These are phyloP conservation scores for Lucilia sericata DNA, from an alignment of 1,140 invertebrate genomes.

Conservation along the genomic window DNA sequence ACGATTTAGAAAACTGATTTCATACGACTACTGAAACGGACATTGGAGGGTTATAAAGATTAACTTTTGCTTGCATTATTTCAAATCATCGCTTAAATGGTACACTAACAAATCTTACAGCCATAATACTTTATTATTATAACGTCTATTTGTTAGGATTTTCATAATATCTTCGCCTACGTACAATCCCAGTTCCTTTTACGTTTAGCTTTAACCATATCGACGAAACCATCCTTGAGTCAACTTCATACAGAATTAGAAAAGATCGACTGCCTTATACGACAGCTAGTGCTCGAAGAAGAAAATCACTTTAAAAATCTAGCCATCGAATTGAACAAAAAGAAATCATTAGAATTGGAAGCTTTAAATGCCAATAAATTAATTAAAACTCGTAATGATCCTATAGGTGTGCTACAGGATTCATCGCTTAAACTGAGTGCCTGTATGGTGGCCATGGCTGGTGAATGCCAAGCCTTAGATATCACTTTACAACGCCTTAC, in stretches of 20 bases:
- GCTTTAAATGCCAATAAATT: constrained; percentile 55
- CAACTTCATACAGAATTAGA: constrained; percentile 57
- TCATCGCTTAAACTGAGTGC: constrained; percentile 64
- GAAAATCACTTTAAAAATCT: constrained; percentile 64
- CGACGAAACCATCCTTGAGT: constrained; percentile 61
- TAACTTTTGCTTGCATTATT: too few relatives aligned
- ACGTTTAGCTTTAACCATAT: constrained; percentile 61
- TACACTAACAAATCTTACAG: too few relatives aligned
- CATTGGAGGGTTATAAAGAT: too few relatives aligned
- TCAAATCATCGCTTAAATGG: too few relatives aligned
- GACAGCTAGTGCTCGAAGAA: constrained; percentile 63
- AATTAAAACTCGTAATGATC: constrained; percentile 56
- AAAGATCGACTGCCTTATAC: constrained; percentile 60
- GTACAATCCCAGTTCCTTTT: constrained; percentile 65
- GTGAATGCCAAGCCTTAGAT: constrained; percentile 63
- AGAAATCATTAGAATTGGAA: constrained; percentile 58
- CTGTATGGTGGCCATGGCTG: constrained; percentile 65
- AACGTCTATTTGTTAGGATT: constrained; percentile 54
- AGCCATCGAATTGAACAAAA: constrained; percentile 58
- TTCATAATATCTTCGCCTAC: constrained; percentile 67
- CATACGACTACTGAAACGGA: too few relatives aligned
- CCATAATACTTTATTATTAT: too few relatives aligned
- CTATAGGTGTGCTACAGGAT: constrained; percentile 61
- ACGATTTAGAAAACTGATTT: too few relatives aligned
- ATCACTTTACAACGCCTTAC: constrained; percentile 60